These are phyloP conservation scores for Leucoraja ocellata DNA, from an alignment of 2,797 vertebrate species.

Conservation along the genomic window DNA sequence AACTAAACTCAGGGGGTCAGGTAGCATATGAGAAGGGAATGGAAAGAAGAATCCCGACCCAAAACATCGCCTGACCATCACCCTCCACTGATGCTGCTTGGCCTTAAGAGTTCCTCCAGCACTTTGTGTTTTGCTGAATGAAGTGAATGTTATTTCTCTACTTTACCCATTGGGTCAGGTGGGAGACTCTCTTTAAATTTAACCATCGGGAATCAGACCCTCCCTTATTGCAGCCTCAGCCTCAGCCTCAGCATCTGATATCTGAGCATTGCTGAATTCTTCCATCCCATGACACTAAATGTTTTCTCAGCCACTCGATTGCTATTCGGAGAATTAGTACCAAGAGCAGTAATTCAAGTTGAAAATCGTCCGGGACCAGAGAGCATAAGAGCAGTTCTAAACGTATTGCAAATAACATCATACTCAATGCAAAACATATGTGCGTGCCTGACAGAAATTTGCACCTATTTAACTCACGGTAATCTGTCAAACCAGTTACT, in stretches of 20 bases:
- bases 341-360: not conserved
- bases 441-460: not conserved
- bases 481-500: not conserved
- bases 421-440: not conserved
- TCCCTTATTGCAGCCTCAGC: not conserved
- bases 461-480: not conserved
- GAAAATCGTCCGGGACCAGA: not conserved
- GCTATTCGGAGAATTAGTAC: not conserved
- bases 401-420: not conserved
- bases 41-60: too few relatives aligned
- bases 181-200: not conserved
- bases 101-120: too few relatives aligned
- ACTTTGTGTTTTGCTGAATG: too few relatives aligned
- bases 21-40: too few relatives aligned
- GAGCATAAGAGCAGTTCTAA: not conserved
- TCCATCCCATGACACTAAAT: not conserved
- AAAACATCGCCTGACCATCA: too few relatives aligned
- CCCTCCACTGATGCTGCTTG: too few relatives aligned
- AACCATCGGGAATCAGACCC: not conserved
- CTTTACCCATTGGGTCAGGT: not conserved
- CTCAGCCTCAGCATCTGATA: not conserved
- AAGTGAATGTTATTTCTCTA: not conserved
- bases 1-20: too few relatives aligned
- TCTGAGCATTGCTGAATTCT: not conserved
- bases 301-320: not conserved